Evolutionary conservation across 2,113 vertebrate species (phyloP).

Genomic region (Hippoglossus stenolepis): DNA sequence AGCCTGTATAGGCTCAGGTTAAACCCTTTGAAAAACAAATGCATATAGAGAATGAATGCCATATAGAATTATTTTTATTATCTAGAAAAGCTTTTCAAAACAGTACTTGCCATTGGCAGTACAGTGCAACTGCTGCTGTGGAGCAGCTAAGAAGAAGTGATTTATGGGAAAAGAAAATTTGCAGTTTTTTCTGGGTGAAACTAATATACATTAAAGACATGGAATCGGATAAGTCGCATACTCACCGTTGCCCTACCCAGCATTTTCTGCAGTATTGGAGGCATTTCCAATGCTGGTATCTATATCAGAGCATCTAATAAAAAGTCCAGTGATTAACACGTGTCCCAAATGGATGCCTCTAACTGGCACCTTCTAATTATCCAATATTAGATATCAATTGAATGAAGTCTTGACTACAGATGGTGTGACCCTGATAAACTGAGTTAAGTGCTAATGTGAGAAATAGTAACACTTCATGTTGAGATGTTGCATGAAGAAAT

Average conservation of each 20-base stretch:
- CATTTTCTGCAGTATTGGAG: not conserved
- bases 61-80: too few relatives aligned
- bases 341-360: slow-evolving; percentile 15
- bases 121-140: too few relatives aligned
- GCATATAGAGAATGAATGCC: not conserved
- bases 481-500: not conserved
- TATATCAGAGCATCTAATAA: not conserved
- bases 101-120: too few relatives aligned
- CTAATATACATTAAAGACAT: not conserved
- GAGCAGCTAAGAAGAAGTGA: not conserved
- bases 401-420: slow-evolving; percentile 15
- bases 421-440: slow-evolving; percentile 24
- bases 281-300: not conserved
- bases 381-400: slow-evolving; percentile 38
- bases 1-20: too few relatives aligned
- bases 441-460: slow-evolving; percentile 22
- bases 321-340: slow-evolving; percentile 1
- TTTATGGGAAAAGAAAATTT: not conserved
- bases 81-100: too few relatives aligned
- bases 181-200: not conserved
- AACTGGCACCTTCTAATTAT: slow-evolving; percentile 39
- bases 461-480: slow-evolving; percentile 10
- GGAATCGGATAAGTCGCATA: not conserved
- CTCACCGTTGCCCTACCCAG: too few relatives aligned
- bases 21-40: not conserved